Conservation (phyloP, 2,797 vertebrate species). For the Muscicapa striata region DNA sequence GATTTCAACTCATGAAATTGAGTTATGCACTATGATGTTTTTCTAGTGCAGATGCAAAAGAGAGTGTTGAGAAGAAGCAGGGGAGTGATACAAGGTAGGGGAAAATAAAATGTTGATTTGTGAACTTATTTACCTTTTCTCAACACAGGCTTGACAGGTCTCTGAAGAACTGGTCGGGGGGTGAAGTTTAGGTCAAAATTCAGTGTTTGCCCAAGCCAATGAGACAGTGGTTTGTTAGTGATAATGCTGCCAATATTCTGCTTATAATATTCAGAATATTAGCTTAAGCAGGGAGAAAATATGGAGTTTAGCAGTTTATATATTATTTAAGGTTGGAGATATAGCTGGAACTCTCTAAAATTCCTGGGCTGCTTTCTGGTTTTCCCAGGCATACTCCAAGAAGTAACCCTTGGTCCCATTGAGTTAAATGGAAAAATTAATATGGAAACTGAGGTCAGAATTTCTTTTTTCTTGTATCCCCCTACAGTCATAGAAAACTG, state of each 20-base stretch:
- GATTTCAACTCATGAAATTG: background rate
- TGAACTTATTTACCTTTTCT: background rate
- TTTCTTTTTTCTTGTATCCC: background rate
- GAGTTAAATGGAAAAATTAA: background rate
- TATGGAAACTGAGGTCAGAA: background rate
- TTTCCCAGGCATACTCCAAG: background rate
- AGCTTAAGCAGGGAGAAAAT: background rate
- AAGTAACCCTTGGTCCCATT: background rate
- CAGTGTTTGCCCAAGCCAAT: rapidly evolving
- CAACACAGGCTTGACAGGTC: background rate
- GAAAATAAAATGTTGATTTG: background rate
- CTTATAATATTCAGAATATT: background rate
- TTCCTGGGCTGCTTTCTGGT: background rate
- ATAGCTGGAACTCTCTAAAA: background rate
- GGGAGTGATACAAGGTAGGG: rapidly evolving
- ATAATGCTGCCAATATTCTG: background rate
- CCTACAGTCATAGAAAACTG: background rate
- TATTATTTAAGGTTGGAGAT: background rate
- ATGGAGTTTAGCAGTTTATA: background rate
- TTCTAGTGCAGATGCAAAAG: background rate
- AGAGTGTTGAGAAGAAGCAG: background rate
- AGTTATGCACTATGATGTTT: background rate
- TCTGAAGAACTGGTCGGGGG: background rate
- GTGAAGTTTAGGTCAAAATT: background rate
- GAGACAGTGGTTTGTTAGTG: background rate